Percentiles rank a stretch among this genome's conserved stretches.
Conservation (phyloP, 2,797 vertebrate species). For the Pempheris klunzingeri region DNA sequence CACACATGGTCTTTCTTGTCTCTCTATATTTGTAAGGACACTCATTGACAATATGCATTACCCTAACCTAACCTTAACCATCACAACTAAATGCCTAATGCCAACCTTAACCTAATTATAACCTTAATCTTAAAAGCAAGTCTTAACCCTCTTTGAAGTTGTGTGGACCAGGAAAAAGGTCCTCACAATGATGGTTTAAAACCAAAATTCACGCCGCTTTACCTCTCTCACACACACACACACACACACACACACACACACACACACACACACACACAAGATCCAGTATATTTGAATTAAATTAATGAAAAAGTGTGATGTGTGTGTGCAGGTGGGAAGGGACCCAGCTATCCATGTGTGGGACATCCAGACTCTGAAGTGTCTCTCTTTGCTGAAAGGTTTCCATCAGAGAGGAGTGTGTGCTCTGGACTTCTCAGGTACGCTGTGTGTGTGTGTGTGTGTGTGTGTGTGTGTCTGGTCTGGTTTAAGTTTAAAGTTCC, state of each 20-base stretch:
- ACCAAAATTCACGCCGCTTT: too few relatives aligned
- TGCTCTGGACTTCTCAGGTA: constrained; percentile 95
- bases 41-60: too few relatives aligned
- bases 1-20: too few relatives aligned
- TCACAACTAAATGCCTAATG: too few relatives aligned
- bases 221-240: constrained; percentile 24
- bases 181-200: too few relatives aligned
- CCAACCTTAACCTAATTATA: too few relatives aligned
- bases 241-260: neutral
- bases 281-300: neutral
- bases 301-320: neutral
- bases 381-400: constrained; percentile 93
- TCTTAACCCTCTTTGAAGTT: too few relatives aligned
- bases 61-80: too few relatives aligned
- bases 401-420: constrained; percentile 95
- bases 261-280: neutral
- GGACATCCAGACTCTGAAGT: constrained; percentile 95
- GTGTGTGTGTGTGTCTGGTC: neutral
- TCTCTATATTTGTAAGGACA: too few relatives aligned
- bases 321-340: constrained; percentile 89
- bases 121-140: too few relatives aligned
- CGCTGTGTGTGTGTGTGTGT: constrained; percentile 3
- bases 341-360: constrained; percentile 95
- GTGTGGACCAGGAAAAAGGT: too few relatives aligned
- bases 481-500: neutral